Percentiles rank a stretch among this genome's conserved stretches.
phyloP scores from a whole-genome alignment of 2,797 vertebrate species.

The Sebastes cheni region DNA sequence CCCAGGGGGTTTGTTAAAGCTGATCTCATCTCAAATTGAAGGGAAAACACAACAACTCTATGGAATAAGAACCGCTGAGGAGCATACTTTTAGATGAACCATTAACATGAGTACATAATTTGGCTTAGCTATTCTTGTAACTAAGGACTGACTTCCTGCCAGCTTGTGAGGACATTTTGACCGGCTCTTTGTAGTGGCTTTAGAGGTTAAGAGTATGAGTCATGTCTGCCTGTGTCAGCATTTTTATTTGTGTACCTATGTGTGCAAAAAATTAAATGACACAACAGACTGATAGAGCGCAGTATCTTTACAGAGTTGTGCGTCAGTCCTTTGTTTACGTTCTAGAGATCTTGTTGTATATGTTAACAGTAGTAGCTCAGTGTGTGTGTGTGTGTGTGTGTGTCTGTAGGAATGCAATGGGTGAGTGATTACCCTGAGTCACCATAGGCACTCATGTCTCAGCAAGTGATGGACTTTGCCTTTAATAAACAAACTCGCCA shows the following conservation, averaged over 20 bases:
- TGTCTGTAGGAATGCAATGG: neutral
- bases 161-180: neutral
- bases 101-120: neutral
- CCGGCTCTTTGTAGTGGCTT: neutral
- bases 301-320: neutral
- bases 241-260: neutral
- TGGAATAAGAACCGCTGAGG: neutral
- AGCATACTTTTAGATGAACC: neutral
- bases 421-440: conserved; percentile 18
- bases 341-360: neutral
- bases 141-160: neutral
- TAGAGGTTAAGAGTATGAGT: neutral
- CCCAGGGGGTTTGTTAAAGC: neutral
- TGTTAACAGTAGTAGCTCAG: neutral
- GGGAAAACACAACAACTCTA: neutral
- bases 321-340: neutral
- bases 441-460: neutral
- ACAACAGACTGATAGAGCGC: neutral
- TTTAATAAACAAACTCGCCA: conserved; percentile 21
- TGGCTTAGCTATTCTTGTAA: neutral
- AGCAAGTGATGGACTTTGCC: conserved; percentile 59
- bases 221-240: neutral
- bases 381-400: neutral
- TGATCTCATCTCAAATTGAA: neutral
- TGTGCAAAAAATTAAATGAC: neutral